Evolutionary conservation across 2,113 vertebrate genomes (phyloP), one percentile per base, ranked within the genome.

Genomic region (Scortum barcoo): DNA sequence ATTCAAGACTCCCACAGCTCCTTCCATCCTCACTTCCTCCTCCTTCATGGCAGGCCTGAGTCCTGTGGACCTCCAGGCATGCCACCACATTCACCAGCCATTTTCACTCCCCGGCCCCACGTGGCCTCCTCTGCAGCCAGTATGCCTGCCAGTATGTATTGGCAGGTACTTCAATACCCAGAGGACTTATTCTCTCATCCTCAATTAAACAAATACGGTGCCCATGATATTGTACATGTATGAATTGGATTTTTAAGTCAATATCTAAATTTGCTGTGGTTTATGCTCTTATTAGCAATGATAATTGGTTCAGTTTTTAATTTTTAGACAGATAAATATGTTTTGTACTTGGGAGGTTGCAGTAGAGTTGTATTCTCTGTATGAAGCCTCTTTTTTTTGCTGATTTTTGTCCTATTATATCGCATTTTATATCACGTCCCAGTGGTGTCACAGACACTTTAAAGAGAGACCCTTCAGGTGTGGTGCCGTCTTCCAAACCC

Each of bases 41-140:
- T 93, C 92, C 89, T 91, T 86, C 74, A 33, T 60, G 38, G 60
- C 72, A 60, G 89, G 92, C 93, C 94, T 93, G 86, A 87, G 95
- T 91, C 94, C 93, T 83, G 92, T 90, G 91, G 92, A 94, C 86
- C 90, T 94, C 89, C 95, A 95, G 93, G 91, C 93, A 89, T 61
- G 53, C 68, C 68, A 67, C 61, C 74, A 78, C 53, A 68, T 77
- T 76, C 20, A 72, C 66, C 66, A 67, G 66, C 72, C 60, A 22
- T 81, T 81, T 73, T 77, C 42, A 2, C 62, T 42, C 65, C 75
- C 53, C 26, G 4, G 22, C 24, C 48, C 57, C 44, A n/a, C 13
- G n/a, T 48, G 14, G 19, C 60, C n/a, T 53, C 11, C 24, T n/a
- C 61, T 72, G 53, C 36, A 76, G 54, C 36, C 82, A 50, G 66